Base-by-base conservation (phyloP, 2,888 invertebrate genomes). In the Deilephila porcellus region DNA sequence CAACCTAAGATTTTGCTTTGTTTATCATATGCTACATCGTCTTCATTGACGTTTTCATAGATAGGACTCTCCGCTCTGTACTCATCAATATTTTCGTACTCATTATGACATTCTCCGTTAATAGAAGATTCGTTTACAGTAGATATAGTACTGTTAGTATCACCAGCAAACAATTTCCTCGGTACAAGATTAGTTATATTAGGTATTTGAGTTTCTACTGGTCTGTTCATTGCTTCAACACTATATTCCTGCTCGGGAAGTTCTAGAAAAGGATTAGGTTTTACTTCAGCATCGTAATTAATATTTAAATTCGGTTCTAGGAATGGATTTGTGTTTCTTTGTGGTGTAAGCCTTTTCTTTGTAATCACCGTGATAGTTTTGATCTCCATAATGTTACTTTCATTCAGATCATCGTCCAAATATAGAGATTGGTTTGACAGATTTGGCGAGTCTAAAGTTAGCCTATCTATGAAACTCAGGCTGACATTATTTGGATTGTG, bases 371-470 rank as follows among this genome's bases (percentile, higher is more conserved):
- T 94, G 3, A 95, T 95, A 1, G 95, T 94, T 88, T 95, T 95
- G 3, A 95, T 94, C 78, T 95, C 95, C 95, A 95, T 95, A 32
- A 95, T 95, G 76, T 95, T 95, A 74, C 95, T 95, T 82, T 95
- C 95, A 78, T 95, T 95, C 63, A 95, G 85, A 81, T 95, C 95
- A 79, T 95, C 95, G 74, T 95, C 95, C 2, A 93, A 85, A 75
- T 88, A 93, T 20, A 95, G 77, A 0, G 94, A 93, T 78, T 91
- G 91, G 45, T 93, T 92, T 0, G 93, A 91, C 1, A 83, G 70
- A 71, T 86, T 89, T 0, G 95, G 93, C 0, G 93, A 93, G 64
- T 95, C 90, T 64, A 95, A 76, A 0, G 89, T 94, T 1, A 95
- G 84, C 80, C 92, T 87, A 64, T 95, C 95, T 60, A 95, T 94